Base-by-base conservation (phyloP, 1,140 invertebrate species). In the Papilio aristodemus region DNA sequence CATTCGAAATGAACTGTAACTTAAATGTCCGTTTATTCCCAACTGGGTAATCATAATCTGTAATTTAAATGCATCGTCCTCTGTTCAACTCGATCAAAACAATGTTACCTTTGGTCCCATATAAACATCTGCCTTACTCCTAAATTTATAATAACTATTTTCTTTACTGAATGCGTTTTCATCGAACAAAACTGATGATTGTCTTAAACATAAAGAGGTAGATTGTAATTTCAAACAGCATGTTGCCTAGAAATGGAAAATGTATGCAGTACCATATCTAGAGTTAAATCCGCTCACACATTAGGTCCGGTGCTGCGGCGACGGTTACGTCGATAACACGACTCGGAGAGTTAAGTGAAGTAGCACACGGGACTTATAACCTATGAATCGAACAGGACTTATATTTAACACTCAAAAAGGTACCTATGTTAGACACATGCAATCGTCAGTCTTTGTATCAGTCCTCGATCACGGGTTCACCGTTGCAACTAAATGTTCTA, bases 381-480 rank as follows among this genome's bases (percentile, higher is more conserved):
- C 77, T 84, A 84, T 80, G 67, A 74, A 78, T 72, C 75, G 57
- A 73, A 79, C 74, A 77, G 77, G 76, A 71, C 82, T 83, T 81
- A 84, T 73, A 77, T 77, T 83, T 84, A 74, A 83, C 83, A 83
- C 79, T 79, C 67, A 81, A 77, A 80, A 83, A 83, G 73, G 74
- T 76, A 83, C 80, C 79, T 86, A 85, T 72, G 78, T 79, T 80
- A 84, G 79, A 91, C 86, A 88, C 87, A 82, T 84, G 80, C 76
- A 77, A 80, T 80, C 84, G 84, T 91, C 89, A 91, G 89, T 91
- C 89, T 91, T 91, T 71, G 73, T 87, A 84, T 91, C 89, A 91
- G 89, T 91, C 83, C 87, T 85, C 69, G 72, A 84, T 83, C 78
- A 87, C 84, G 85, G 81, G 76, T 80, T 79, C 85, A 88, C 87